Percentiles rank a stretch among this genome's conserved stretches.
These are phyloP conservation scores for Itoplectis maculator DNA, from an alignment of 2,888 invertebrate species.

Conservation along the genomic window DNA sequence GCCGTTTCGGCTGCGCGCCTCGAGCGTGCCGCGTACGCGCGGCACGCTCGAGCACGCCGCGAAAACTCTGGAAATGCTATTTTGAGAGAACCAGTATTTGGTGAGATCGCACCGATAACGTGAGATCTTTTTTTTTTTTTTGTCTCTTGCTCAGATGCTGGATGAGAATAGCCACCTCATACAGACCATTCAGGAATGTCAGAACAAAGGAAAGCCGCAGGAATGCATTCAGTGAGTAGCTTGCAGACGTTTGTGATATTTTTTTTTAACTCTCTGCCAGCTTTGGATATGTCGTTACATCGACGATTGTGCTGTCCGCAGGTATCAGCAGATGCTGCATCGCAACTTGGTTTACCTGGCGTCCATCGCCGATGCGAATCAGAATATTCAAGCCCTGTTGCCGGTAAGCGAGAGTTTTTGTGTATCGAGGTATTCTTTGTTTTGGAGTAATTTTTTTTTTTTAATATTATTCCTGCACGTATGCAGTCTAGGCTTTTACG, in stretches of 20 bases:
- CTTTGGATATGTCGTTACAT: neutral
- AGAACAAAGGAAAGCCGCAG: conserved; percentile 96
- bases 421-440: conserved; percentile 11
- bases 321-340: conserved; percentile 96
- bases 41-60: neutral
- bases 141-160: conserved; percentile 94
- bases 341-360: conserved; percentile 98
- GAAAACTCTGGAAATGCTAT: neutral
- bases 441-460: conserved; percentile 66
- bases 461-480: too few species aligned
- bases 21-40: neutral
- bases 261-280: neutral
- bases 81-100: neutral
- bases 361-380: conserved; percentile 97
- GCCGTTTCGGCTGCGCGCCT: neutral
- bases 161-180: conserved; percentile 99
- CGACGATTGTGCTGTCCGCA: conserved; percentile 71
- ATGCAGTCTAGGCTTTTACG: too few species aligned
- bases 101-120: neutral
- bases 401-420: conserved; percentile 88
- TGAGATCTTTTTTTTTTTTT: conserved; percentile 29
- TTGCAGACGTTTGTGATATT: neutral
- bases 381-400: conserved; percentile 95
- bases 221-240: conserved; percentile 94
- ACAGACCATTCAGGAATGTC: conserved; percentile 98